phyloP scores from a whole-genome alignment of 2,113 vertebrate genomes.

The Dipodomys stephensi region DNA sequence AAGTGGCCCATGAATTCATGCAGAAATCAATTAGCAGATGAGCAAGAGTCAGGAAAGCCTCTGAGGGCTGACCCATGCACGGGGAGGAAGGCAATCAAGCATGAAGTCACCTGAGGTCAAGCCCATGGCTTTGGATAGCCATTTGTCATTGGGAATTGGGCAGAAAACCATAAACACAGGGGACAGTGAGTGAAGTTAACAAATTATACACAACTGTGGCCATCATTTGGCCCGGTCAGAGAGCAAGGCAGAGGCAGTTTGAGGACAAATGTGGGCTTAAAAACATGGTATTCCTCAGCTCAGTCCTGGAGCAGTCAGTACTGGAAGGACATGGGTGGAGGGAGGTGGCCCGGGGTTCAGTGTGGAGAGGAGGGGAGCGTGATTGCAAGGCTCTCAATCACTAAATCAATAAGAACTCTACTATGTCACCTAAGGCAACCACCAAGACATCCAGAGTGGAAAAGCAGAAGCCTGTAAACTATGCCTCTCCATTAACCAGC shows the following conservation, averaged over 20 bases:
- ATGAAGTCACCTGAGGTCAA: constrained; percentile 79
- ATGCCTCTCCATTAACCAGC: not conserved
- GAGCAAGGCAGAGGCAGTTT: constrained; percentile 61
- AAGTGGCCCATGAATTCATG: constrained; percentile 68
- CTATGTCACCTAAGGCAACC: constrained; percentile 16
- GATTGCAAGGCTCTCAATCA: constrained; percentile 26
- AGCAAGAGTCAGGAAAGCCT: constrained; percentile 70
- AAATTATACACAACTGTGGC: constrained; percentile 68
- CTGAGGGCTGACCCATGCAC: constrained; percentile 66
- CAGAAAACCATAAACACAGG: constrained; percentile 81
- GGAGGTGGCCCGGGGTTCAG: not conserved
- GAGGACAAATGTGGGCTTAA: constrained; percentile 30
- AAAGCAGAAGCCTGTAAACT: constrained; percentile 15
- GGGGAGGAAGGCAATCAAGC: constrained; percentile 74
- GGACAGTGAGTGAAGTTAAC: constrained; percentile 77
- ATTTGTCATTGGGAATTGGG: constrained; percentile 82
- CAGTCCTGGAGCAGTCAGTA: not conserved
- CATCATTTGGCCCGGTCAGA: constrained; percentile 41
- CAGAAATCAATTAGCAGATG: constrained; percentile 80
- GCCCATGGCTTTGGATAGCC: constrained; percentile 71
- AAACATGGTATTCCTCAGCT: constrained; percentile 10
- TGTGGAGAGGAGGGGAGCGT: constrained; percentile 20
- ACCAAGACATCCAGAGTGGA: not conserved
- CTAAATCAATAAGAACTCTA: not conserved
- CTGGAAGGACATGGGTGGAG: not conserved